Base-by-base conservation (phyloP, 2,888 invertebrate genomes). In the Diarsia rubi region DNA sequence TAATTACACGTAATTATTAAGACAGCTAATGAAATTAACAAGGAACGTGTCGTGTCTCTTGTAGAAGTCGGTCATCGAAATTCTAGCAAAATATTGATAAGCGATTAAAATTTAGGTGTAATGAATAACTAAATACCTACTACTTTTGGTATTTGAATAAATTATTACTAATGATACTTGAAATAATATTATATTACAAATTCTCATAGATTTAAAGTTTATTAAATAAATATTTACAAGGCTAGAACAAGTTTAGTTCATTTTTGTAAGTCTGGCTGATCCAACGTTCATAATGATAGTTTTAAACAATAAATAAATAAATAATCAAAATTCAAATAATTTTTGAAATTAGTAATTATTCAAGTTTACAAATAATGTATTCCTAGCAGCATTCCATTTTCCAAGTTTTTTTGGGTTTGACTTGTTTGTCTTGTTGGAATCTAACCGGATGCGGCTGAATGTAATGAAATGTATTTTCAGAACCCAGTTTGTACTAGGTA, bases 11-110 rank as follows among this genome's bases (percentile, higher is more conserved):
- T 12, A 12, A 2, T 19, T 24, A 52, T 19, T 14, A 47, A 65
- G 59, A 31, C 21, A 47, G 3, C n/a, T 49, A 57, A 65, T 69
- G 9, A 75, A 65, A 67, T 60, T 63, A 49, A 70, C 62, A 37
- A 31, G 9, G 19, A 47, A n/a, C 62, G 60, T 60, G 60, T 60
- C 49, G 11, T 42, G 49, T 49, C 49, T 9, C 3, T n/a, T 11
- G n/a, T 3, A 44, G 42, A 1, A 5, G 49, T 37, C 24, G 37
- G 37, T 8, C 9, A 12, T 3, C 19, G 27, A 21, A 44, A 11
- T 68, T 54, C 4, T 44, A 57, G 19, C n/a, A 16, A 31, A 31
- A n/a, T 31, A 62, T 70, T 16, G 42, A 27, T 42, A 27, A 52
- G 12, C 12, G 8, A 44, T 52, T 42, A 16, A 16, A 44, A 45